A percentile compares a stretch with the other conserved stretches of the same genome.
These are phyloP conservation scores for Lampris incognitus DNA, from an alignment of 2,113 vertebrate species.

Conservation along the genomic window DNA sequence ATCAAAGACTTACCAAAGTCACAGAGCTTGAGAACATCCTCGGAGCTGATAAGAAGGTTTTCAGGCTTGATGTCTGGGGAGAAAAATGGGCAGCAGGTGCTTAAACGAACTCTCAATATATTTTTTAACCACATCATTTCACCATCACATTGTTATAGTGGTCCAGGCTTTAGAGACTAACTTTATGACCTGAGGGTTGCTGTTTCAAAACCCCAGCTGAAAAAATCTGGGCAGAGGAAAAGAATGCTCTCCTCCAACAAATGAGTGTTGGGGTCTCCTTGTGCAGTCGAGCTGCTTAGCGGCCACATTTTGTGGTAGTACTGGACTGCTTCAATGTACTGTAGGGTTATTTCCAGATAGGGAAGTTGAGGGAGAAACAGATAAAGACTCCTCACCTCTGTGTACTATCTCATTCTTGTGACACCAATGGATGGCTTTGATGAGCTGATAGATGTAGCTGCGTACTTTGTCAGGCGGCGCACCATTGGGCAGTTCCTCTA, in stretches of 20 bases:
- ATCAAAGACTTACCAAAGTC: constrained; percentile 92
- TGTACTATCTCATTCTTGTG: constrained; percentile 99
- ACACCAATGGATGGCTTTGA: constrained; percentile 99
- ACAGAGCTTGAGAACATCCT: constrained; percentile 96
- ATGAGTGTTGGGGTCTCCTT: neutral
- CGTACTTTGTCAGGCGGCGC: constrained; percentile 96
- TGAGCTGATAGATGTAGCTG: constrained; percentile 98
- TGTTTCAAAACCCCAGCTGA: too few species aligned
- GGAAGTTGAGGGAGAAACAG: neutral
- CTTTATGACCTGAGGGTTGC: neutral
- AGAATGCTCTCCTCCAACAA: too few species aligned
- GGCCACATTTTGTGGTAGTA: neutral
- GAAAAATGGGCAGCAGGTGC: constrained; percentile 30
- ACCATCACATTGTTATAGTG: too few species aligned
- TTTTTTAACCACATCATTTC: neutral
- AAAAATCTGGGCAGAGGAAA: too few species aligned
- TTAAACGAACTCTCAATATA: neutral
- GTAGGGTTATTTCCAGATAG: neutral
- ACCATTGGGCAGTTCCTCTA: constrained; percentile 98
- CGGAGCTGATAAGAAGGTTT: constrained; percentile 98
- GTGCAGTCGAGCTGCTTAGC: neutral
- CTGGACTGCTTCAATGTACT: neutral
- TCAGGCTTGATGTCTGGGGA: constrained; percentile 96
- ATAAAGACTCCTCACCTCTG: constrained; percentile 85
- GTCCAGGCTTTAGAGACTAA: too few species aligned